Conservation (phyloP, 1,140 invertebrate genomes). For the Phocides pigmalion region DNA sequence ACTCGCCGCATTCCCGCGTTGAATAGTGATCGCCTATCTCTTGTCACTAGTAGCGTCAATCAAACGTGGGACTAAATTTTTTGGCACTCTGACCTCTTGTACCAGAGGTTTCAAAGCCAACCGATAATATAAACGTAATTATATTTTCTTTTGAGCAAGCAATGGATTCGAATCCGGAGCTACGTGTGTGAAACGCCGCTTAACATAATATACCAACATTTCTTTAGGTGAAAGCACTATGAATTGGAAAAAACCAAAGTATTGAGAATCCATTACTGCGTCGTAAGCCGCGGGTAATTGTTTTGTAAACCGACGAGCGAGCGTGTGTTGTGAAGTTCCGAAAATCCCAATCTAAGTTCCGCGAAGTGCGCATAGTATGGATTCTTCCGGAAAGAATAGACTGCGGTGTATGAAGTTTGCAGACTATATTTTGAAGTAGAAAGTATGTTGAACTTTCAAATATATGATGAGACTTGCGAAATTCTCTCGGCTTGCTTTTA, state of each 20-base stretch:
- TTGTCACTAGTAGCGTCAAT: no score
- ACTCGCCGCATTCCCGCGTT: no score
- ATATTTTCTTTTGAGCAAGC: no score
- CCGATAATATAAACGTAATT: no score
- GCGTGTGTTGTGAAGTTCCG: conserved; percentile 13
- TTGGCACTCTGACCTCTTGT: no score
- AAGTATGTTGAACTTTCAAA: conserved; percentile 7
- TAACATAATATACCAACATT: no score
- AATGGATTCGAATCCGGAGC: no score
- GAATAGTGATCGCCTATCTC: no score
- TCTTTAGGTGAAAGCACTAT: not conserved
- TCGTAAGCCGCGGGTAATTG: conserved; percentile 11
- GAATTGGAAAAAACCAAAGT: conserved; percentile 1
- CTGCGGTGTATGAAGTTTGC: conserved; percentile 15
- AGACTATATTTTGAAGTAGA: conserved; percentile 17
- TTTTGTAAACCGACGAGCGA: conserved; percentile 10
- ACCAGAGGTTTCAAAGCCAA: no score
- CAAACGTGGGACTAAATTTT: no score
- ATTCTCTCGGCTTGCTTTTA: not conserved
- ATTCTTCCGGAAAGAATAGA: conserved; percentile 18
- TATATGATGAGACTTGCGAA: conserved; percentile 6
- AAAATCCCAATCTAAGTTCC: conserved; percentile 26
- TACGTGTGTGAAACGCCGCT: no score
- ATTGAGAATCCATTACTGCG: conserved; percentile 1
- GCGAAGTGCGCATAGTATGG: conserved; percentile 11